These are phyloP conservation scores for Takifugu bimaculatus DNA, from an alignment of 2,113 vertebrate genomes.

Conservation along the genomic window DNA sequence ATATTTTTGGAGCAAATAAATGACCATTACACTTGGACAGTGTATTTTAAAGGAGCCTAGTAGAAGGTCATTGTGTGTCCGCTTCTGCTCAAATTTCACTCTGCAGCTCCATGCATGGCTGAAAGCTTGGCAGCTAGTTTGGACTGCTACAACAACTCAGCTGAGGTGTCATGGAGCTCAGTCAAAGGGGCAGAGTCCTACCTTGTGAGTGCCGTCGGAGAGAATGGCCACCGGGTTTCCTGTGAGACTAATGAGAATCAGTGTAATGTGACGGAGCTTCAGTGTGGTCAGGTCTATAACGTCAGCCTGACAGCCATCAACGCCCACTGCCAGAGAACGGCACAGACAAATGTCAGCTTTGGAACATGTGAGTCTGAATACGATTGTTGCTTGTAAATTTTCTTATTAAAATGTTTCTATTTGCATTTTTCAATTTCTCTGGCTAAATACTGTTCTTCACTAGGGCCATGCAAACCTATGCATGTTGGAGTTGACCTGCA, in stretches of 20 bases:
- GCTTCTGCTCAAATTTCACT: no score
- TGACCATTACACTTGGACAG: no score
- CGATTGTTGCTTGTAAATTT: not conserved
- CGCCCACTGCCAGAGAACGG: slow-evolving; percentile 44
- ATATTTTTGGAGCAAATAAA: no score
- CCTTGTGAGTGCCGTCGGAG: slow-evolving; percentile 42
- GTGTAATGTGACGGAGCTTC: slow-evolving; percentile 62
- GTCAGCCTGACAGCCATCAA: slow-evolving; percentile 57
- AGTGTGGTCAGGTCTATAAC: slow-evolving; percentile 70
- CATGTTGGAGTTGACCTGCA: slow-evolving; percentile 58
- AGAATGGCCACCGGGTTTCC: slow-evolving; percentile 28
- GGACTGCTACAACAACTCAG: slow-evolving; percentile 61
- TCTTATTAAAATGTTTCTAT: no score
- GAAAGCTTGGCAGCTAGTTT: slow-evolving; percentile 22
- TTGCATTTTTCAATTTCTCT: not conserved
- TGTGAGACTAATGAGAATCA: slow-evolving; percentile 43
- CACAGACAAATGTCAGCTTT: slow-evolving; percentile 37
- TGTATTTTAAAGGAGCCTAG: no score
- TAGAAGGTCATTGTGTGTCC: no score
- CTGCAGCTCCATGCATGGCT: slow-evolving; percentile 69
- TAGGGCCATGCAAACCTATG: slow-evolving; percentile 72
- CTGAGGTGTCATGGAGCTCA: slow-evolving; percentile 61
- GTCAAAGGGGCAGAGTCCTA: slow-evolving; percentile 59
- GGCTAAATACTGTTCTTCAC: not conserved
- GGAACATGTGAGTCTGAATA: slow-evolving; percentile 68